Base-by-base conservation (phyloP, 2,797 vertebrate species). In the Darevskia mixta region DNA sequence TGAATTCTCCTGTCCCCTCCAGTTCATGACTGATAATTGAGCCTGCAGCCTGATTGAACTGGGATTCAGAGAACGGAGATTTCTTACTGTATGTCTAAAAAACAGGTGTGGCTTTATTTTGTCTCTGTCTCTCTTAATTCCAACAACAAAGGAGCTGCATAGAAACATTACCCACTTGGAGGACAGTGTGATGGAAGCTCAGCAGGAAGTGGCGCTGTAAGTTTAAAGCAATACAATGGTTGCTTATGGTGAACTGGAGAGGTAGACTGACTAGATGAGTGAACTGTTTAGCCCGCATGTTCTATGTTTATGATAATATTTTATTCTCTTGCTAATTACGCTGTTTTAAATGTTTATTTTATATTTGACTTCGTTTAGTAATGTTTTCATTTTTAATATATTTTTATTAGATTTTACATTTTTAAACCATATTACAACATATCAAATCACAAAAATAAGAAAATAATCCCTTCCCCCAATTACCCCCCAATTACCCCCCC, bases 131-230 rank as follows among this genome's bases (percentile, higher is more conserved):
- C 55, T n/a, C 11, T 66, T 3, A 15, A 13, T 10, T 38, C 23
- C 5, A 27, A 58, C 5, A 27, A 73, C 32, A 41, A 78, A 90
- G 89, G 82, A 85, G 61, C 85, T 87, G 41, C 87, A 77, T 23
- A 35, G 55, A 71, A 71, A 29, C 27, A 90, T 81, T 23, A 58
- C 18, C 7, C 41, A 61, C 73, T 49, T 82, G 71, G 85, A 69
- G 27, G 80, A 88, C 25, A 17, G 9, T 8, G 82, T 80, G 69
- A n/a, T 75, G 38, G 77, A 85, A 85, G 73, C 82, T 69, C 89
- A 85, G 69, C 89, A 87, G 29, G 86, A 87, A 23, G 49, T 32
- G 35, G 13, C 8, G 27, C 58, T 83, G 86, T 79, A 87, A 78
- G 82, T n/a, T 66, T 67, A 25, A 72, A 20, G 8, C 43, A 32